phyloP scores from a whole-genome alignment of 64 coral and sea anemone species.

The Platygyra sinensis region DNA sequence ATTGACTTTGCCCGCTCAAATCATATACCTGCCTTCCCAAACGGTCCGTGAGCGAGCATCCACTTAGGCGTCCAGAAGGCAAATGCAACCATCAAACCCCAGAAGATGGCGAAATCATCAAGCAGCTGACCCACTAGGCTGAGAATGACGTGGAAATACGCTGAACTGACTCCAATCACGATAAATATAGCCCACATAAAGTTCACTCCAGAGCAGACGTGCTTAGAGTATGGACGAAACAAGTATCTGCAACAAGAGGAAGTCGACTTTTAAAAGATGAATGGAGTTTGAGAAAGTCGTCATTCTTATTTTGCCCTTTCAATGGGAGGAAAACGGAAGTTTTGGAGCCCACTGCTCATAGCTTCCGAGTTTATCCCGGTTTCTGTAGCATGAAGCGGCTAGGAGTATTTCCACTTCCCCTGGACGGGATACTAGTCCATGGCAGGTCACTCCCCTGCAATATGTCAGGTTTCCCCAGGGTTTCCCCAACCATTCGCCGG shows the following conservation, averaged over 20 bases:
- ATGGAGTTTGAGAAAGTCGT: background rate
- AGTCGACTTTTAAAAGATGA: background rate
- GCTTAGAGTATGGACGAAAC: slow-evolving; percentile 84
- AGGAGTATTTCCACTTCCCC: no score
- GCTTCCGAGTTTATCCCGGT: no score
- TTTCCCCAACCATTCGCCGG: no score
- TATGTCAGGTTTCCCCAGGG: no score
- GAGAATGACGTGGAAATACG: slow-evolving; percentile 95
- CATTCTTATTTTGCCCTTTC: no score
- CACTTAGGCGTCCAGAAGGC: slow-evolving; percentile 93
- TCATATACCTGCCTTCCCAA: slow-evolving; percentile 66
- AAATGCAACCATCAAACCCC: slow-evolving; percentile 83
- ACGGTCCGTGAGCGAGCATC: slow-evolving; percentile 58
- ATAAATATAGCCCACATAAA: slow-evolving; percentile 77
- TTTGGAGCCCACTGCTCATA: no score
- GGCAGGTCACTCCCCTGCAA: no score
- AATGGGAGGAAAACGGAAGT: no score
- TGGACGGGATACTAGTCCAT: no score
- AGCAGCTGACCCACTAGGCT: slow-evolving; percentile 94
- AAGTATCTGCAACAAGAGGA: slow-evolving; percentile 67
- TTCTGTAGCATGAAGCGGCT: no score
- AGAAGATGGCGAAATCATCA: slow-evolving; percentile 92
- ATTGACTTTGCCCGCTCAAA: no score
- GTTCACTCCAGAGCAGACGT: slow-evolving; percentile 82
- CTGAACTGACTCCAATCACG: slow-evolving; percentile 84